Evolutionary conservation across 1,140 invertebrate species (phyloP).

Genomic region (Brachionus paranguensis): DNA sequence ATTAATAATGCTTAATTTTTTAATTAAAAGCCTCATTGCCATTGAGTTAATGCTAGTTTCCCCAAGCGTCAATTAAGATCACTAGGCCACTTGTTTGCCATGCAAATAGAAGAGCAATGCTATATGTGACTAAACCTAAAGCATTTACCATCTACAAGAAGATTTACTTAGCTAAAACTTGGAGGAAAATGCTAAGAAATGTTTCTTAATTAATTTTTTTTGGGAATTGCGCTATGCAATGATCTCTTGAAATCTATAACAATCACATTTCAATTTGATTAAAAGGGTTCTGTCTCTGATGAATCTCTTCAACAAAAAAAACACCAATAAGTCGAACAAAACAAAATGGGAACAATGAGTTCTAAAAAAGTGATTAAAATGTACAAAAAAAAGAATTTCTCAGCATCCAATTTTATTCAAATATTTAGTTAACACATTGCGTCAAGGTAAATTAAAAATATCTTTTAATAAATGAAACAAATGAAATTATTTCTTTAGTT

Average conservation of each 20-base stretch:
- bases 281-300: not conserved
- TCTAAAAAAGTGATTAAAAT: not conserved
- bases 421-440: not conserved
- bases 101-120: not conserved
- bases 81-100: not conserved
- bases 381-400: not conserved
- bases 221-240: not conserved
- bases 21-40: not conserved
- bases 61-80: not conserved
- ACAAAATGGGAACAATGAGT: not conserved
- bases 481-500: not conserved
- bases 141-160: not conserved
- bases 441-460: not conserved
- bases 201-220: not conserved
- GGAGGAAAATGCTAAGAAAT: not conserved
- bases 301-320: not conserved
- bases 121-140: not conserved
- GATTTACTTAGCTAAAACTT: not conserved
- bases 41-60: not conserved
- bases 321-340: not conserved
- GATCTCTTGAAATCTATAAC: not conserved
- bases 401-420: not conserved
- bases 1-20: not conserved
- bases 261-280: not conserved
- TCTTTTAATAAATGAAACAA: not conserved